These are phyloP conservation scores for Hydrocynus forskahlii DNA, from an alignment of 2,797 vertebrate species.

Conservation along the genomic window DNA sequence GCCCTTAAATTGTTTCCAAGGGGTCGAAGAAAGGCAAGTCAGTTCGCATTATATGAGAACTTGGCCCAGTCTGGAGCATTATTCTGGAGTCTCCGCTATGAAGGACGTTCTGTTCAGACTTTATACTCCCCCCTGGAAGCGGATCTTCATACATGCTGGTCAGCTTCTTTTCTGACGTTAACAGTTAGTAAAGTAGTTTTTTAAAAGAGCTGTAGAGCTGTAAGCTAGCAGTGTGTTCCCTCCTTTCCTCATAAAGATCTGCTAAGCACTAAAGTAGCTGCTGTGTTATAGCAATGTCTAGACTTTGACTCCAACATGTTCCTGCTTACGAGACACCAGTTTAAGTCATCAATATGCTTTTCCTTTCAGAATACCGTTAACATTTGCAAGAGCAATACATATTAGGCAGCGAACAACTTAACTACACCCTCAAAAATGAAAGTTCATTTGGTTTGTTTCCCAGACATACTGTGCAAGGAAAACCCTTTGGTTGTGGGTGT, in stretches of 20 bases:
- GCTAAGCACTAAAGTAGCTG: background rate
- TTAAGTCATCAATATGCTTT: background rate
- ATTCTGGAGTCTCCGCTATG: background rate
- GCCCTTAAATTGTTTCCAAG: conserved; percentile 35
- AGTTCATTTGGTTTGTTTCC: background rate
- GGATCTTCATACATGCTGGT: background rate
- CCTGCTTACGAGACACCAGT: background rate
- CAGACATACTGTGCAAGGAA: background rate
- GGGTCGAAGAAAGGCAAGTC: conserved; percentile 6
- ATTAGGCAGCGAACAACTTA: background rate
- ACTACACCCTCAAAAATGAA: background rate
- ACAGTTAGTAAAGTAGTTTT: background rate
- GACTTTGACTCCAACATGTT: too few species aligned
- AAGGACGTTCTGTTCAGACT: background rate
- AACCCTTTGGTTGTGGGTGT: background rate
- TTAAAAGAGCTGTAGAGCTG: background rate
- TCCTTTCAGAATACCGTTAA: background rate
- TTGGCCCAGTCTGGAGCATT: background rate
- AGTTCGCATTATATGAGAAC: conserved; percentile 8
- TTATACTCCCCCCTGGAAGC: background rate
- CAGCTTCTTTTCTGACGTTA: background rate
- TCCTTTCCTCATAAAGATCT: background rate
- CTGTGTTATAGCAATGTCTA: background rate
- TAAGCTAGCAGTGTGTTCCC: background rate
- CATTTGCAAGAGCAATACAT: conserved; percentile 8